Evolutionary conservation across 2,888 invertebrate species (phyloP).

Genomic region (Seira musarum): DNA sequence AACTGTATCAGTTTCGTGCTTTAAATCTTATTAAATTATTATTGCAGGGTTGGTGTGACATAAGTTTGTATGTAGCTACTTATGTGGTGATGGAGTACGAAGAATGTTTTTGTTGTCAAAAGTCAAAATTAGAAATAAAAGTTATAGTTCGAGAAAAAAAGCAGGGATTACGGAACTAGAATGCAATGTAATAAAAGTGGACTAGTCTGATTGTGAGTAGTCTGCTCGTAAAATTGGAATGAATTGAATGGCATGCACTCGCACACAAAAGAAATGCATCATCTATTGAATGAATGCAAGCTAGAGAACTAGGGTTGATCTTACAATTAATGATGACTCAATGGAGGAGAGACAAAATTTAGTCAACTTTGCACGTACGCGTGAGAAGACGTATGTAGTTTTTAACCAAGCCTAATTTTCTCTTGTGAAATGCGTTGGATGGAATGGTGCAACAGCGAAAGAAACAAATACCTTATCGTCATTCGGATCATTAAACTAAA

Average conservation of each 20-base stretch:
- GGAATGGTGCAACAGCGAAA: too few relatives aligned
- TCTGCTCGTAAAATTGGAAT: background rate
- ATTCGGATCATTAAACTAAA: too few relatives aligned
- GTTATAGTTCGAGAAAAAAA: too few relatives aligned
- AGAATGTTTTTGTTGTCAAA: too few relatives aligned
- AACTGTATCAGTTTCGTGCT: too few relatives aligned
- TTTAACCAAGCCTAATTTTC: background rate
- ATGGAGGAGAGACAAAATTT: background rate
- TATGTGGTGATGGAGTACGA: too few relatives aligned
- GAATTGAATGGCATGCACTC: background rate
- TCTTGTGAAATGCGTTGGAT: background rate
- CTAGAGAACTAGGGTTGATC: background rate
- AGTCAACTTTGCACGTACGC: background rate
- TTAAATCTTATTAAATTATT: too few relatives aligned
- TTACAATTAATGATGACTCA: background rate
- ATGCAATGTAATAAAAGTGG: background rate
- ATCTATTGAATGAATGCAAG: background rate
- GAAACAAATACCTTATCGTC: too few relatives aligned
- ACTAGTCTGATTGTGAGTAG: background rate
- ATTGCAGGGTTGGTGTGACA: too few relatives aligned
- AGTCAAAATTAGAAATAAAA: too few relatives aligned
- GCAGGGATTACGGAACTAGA: background rate
- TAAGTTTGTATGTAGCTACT: too few relatives aligned
- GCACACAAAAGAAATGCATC: background rate
- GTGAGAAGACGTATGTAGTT: background rate